Conservation (phyloP, 2,113 vertebrate species). For the Suncus etruscus region DNA sequence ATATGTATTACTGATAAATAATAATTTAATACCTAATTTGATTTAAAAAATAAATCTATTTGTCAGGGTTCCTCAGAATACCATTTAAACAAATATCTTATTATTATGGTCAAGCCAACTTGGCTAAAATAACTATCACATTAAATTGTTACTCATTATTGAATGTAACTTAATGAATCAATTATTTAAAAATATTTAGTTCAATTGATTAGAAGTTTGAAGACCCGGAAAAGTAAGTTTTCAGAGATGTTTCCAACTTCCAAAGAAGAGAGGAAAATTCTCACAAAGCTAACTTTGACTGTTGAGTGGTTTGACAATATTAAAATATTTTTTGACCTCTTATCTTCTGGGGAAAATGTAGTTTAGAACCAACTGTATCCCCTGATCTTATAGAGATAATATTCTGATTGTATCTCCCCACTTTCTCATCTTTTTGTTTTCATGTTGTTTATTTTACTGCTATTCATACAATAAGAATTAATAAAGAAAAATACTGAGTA, state of each 20-base stretch:
- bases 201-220: constrained; percentile 9
- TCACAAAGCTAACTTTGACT: background rate
- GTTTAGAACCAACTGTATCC: background rate
- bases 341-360: constrained; percentile 34
- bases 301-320: background rate
- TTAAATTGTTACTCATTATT: background rate
- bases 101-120: background rate
- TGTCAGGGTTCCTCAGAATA: background rate
- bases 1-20: background rate
- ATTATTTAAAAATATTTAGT: constrained; percentile 37
- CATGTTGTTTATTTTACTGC: background rate
- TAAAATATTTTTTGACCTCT: background rate
- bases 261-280: background rate
- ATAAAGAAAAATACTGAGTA: background rate
- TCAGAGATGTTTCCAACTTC: background rate
- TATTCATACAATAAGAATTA: constrained; percentile 30
- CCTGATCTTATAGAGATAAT: background rate
- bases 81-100: background rate
- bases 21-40: background rate
- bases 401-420: background rate
- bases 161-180: constrained; percentile 16
- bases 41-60: constrained; percentile 1
- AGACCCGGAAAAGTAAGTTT: background rate
- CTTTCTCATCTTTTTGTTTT: background rate
- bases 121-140: background rate